Conservation (phyloP, 2,888 invertebrate genomes). For the Melanargia galathea region DNA sequence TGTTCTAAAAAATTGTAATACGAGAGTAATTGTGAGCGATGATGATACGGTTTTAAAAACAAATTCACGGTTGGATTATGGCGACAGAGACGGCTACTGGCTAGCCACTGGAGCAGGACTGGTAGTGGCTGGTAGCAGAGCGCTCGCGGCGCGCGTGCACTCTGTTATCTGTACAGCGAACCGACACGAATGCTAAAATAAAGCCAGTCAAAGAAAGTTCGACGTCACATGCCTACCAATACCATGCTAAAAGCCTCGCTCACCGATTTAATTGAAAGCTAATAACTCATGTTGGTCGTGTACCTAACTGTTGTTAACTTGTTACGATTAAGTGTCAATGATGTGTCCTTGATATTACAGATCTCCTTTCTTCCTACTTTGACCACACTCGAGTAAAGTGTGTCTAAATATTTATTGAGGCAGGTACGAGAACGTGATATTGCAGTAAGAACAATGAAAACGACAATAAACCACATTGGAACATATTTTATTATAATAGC, state of each 20-base stretch:
- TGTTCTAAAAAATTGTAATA: constrained; percentile 50
- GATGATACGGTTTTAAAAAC: constrained; percentile 54
- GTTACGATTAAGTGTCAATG: constrained; percentile 40
- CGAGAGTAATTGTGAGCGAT: constrained; percentile 42
- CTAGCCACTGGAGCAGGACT: constrained; percentile 46
- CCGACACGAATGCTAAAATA: constrained; percentile 70
- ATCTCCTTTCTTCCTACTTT: neutral
- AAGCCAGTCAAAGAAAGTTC: constrained; percentile 72
- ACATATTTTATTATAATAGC: constrained; percentile 80
- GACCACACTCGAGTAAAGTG: neutral
- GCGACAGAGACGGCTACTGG: constrained; percentile 50
- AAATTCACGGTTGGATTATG: constrained; percentile 65
- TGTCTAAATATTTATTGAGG: neutral
- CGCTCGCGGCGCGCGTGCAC: constrained; percentile 59
- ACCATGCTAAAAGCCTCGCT: constrained; percentile 65
- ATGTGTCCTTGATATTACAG: constrained; percentile 37
- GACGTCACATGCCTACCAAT: constrained; percentile 66
- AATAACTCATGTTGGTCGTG: constrained; percentile 63
- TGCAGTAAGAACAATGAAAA: constrained; percentile 38
- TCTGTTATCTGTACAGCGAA: constrained; percentile 55
- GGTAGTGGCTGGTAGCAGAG: constrained; percentile 31
- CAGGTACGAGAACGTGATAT: neutral
- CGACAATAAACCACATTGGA: constrained; percentile 65
- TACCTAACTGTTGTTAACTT: constrained; percentile 58
- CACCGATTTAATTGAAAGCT: constrained; percentile 64